Percentiles rank a stretch among this genome's conserved stretches.
Evolutionary conservation across 2,113 vertebrate species (phyloP).

Genomic region (Galbula dea): DNA sequence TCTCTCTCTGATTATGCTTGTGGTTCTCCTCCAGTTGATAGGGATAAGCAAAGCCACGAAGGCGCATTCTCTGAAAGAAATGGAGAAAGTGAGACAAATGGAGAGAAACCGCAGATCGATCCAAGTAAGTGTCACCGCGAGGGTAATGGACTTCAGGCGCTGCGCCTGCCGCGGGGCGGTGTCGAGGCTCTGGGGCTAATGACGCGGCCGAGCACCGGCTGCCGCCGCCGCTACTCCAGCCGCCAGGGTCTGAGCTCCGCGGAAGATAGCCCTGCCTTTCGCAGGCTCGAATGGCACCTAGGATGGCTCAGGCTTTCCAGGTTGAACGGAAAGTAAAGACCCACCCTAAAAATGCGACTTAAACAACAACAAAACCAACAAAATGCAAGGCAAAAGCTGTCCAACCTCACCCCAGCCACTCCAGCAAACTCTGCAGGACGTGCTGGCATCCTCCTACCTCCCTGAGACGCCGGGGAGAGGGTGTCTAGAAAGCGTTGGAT

Average conservation of each 20-base stretch:
- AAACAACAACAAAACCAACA: neutral
- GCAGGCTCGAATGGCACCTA: neutral
- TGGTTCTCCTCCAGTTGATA: conserved; percentile 85
- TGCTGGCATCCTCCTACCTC: neutral
- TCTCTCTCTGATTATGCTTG: conserved; percentile 90
- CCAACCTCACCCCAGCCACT: neutral
- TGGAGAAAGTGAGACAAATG: conserved; percentile 79
- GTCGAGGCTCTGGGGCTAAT: neutral
- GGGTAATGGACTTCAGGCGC: conserved; percentile 34
- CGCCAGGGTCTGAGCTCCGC: neutral
- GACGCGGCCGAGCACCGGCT: neutral
- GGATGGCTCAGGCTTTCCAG: neutral
- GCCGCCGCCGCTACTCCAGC: neutral
- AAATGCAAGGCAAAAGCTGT: neutral
- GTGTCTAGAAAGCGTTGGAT: neutral
- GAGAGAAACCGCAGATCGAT: conserved; percentile 82
- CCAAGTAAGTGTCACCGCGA: conserved; percentile 83
- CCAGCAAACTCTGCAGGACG: neutral
- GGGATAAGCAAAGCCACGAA: conserved; percentile 86
- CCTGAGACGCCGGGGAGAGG: neutral
- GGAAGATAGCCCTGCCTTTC: neutral
- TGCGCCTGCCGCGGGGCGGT: conserved; percentile 20
- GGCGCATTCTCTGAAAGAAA: conserved; percentile 80
- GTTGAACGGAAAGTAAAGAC: neutral
- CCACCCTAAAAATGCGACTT: neutral